These are phyloP conservation scores for Takifugu rubripes DNA, from an alignment of 2,797 vertebrate genomes.

Conservation along the genomic window DNA sequence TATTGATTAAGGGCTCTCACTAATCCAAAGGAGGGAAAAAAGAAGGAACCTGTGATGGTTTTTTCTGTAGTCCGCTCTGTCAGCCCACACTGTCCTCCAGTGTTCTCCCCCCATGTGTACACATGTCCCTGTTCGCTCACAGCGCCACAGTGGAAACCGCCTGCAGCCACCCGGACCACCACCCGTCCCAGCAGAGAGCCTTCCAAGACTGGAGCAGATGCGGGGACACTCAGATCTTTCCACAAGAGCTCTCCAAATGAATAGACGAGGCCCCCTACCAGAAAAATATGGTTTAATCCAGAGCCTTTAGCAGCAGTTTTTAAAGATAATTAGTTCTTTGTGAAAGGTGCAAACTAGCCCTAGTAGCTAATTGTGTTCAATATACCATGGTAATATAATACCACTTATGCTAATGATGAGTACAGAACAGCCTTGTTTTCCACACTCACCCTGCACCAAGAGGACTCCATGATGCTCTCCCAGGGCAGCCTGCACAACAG, in stretches of 20 bases:
- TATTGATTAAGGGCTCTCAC: background rate
- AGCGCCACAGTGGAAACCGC: conserved; percentile 89
- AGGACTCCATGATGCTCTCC: conserved; percentile 88
- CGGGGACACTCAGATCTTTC: conserved; percentile 70
- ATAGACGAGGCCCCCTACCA: conserved; percentile 88
- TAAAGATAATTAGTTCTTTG: background rate
- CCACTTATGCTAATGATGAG: background rate
- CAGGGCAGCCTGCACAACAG: conserved; percentile 86
- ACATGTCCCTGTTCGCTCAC: conserved; percentile 82
- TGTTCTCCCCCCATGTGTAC: conserved; percentile 95
- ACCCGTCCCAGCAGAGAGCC: conserved; percentile 74
- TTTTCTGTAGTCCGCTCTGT: conserved; percentile 51
- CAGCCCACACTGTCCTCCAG: conserved; percentile 89
- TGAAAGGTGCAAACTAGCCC: background rate
- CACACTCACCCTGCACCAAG: conserved; percentile 81
- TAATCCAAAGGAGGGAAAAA: background rate
- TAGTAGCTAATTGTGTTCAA: too few species aligned
- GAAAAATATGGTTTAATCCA: background rate
- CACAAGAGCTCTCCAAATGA: conserved; percentile 88
- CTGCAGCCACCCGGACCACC: conserved; percentile 84
- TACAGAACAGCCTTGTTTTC: background rate
- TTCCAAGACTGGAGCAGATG: conserved; percentile 79
- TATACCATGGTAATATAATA: too few species aligned
- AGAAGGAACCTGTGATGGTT: conserved; percentile 42
- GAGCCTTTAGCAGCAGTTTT: background rate